Evolutionary conservation across 2,113 vertebrate species (phyloP).

Genomic region (Aspidoscelis tigris): DNA sequence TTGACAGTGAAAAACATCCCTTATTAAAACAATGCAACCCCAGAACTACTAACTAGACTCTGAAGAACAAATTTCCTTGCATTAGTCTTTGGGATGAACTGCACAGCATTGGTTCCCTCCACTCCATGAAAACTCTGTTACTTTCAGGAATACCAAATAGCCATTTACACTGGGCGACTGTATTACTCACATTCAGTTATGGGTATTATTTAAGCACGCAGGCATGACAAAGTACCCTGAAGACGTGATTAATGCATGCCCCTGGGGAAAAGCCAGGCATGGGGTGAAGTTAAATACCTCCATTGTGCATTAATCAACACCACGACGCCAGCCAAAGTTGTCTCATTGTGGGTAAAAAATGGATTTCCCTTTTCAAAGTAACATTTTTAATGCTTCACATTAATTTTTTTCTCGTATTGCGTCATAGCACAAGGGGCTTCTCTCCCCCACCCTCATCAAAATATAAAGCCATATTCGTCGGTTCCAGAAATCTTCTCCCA

Average conservation of each 20-base stretch:
- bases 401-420: constrained; percentile 67
- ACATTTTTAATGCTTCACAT: constrained; percentile 70
- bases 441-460: constrained; percentile 32
- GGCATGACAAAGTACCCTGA: constrained; percentile 72
- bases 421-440: constrained; percentile 45
- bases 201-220: constrained; percentile 77
- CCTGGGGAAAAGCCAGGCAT: constrained; percentile 61
- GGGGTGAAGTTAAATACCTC: constrained; percentile 69
- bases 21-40: too few relatives aligned
- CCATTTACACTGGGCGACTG: constrained; percentile 60
- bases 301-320: constrained; percentile 66
- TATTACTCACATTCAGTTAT: constrained; percentile 71
- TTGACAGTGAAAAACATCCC: too few relatives aligned
- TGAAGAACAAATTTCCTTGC: background rate
- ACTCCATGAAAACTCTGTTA: background rate
- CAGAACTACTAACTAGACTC: too few relatives aligned
- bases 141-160: constrained; percentile 56
- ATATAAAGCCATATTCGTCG: constrained; percentile 35
- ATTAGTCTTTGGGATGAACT: background rate
- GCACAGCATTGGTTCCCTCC: background rate
- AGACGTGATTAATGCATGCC: constrained; percentile 73
- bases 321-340: constrained; percentile 65
- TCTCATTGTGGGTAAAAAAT: constrained; percentile 69
- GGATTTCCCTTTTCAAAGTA: constrained; percentile 65
- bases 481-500: constrained; percentile 32